Evolutionary conservation across 2,113 vertebrate species (phyloP).

Genomic region (Actenoides hombroni): DNA sequence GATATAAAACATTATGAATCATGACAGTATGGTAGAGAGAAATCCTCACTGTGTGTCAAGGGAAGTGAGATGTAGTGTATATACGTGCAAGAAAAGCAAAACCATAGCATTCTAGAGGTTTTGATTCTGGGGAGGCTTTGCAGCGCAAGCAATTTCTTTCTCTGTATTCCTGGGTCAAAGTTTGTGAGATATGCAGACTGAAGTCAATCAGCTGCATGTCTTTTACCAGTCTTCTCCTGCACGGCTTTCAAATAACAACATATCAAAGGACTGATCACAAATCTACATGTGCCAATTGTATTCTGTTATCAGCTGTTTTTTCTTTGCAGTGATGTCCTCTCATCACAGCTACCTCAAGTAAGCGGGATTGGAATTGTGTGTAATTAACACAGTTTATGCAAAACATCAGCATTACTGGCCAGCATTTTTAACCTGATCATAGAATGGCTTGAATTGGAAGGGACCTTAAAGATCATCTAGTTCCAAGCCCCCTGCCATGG

Average conservation of each 20-base stretch:
- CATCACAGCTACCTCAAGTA: background rate
- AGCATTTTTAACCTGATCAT: background rate
- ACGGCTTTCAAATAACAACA: background rate
- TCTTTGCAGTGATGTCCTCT: rapidly evolving
- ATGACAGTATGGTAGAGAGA: background rate
- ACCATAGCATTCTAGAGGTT: background rate
- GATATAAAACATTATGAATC: background rate
- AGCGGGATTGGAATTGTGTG: background rate
- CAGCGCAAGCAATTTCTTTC: background rate
- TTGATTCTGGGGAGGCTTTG: background rate
- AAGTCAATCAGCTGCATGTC: background rate
- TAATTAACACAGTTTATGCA: background rate
- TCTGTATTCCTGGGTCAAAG: background rate
- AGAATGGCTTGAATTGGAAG: too few relatives aligned
- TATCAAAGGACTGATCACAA: background rate
- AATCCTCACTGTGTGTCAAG: background rate
- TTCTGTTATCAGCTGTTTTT: background rate
- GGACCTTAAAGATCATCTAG: too few relatives aligned
- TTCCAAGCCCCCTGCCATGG: too few relatives aligned
- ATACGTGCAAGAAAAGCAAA: background rate
- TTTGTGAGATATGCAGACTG: background rate
- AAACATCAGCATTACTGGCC: background rate
- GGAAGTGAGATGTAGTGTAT: background rate
- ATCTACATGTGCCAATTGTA: background rate
- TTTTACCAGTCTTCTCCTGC: background rate